phyloP scores from a whole-genome alignment of 2,888 invertebrate species.

The Ochropacha duplaris region DNA sequence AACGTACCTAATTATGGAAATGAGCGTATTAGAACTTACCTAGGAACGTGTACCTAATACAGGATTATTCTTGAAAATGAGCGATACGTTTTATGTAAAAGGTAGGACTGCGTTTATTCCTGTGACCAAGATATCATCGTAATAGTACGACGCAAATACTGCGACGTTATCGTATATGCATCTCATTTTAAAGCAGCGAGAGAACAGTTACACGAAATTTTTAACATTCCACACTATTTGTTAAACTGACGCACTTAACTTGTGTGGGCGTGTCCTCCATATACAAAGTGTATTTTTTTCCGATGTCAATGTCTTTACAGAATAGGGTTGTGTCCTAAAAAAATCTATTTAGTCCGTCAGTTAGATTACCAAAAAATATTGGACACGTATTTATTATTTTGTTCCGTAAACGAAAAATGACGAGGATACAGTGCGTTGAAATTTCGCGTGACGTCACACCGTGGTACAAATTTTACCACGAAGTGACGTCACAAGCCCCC shows the following conservation, averaged over 20 bases:
- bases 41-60: slow-evolving; percentile 38
- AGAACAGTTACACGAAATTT: slow-evolving; percentile 69
- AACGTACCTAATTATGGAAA: slow-evolving; percentile 13
- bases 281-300: slow-evolving; percentile 12
- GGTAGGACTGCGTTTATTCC: slow-evolving; percentile 24
- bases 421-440: too few species aligned
- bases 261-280: slow-evolving; percentile 43
- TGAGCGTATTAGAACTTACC: slow-evolving; percentile 22
- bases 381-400: too few species aligned
- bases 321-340: too few species aligned
- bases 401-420: too few species aligned
- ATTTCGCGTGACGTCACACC: too few species aligned
- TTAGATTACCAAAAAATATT: too few species aligned
- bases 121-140: slow-evolving; percentile 34
- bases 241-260: slow-evolving; percentile 38
- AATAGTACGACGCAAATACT: slow-evolving; percentile 30
- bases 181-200: slow-evolving; percentile 39
- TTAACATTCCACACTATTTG: slow-evolving; percentile 62
- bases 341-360: too few species aligned
- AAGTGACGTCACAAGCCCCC: too few species aligned
- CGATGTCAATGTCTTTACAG: slow-evolving; percentile 1
- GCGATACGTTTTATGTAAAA: slow-evolving; percentile 26
- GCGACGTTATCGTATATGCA: slow-evolving; percentile 44
- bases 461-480: too few species aligned
- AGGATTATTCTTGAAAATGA: slow-evolving; percentile 26